phyloP scores from a whole-genome alignment of 2,113 vertebrate genomes.

The Daboia siamensis region DNA sequence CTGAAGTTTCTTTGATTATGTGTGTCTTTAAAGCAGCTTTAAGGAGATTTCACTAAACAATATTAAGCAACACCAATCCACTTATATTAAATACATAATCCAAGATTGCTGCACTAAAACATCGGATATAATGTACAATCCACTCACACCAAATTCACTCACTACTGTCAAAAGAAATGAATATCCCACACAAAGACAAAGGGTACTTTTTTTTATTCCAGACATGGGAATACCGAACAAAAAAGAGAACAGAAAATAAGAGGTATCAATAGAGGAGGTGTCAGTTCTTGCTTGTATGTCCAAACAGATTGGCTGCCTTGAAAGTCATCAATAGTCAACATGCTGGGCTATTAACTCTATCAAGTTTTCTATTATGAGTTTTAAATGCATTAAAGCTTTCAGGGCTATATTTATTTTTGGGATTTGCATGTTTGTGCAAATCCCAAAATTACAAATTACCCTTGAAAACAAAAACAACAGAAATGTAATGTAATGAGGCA shows the following conservation, averaged over 20 bases:
- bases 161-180: slow-evolving; percentile 25
- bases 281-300: slow-evolving; percentile 4
- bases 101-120: slow-evolving; percentile 17
- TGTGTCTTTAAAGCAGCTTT: background rate
- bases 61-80: slow-evolving; percentile 29
- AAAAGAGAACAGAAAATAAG: background rate
- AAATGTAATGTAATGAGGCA: background rate
- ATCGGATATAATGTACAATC: slow-evolving; percentile 2
- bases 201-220: background rate
- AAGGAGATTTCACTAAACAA: background rate
- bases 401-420: background rate
- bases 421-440: slow-evolving; percentile 1
- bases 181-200: background rate
- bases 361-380: background rate
- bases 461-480: background rate
- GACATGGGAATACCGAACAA: background rate
- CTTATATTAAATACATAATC: slow-evolving; percentile 31
- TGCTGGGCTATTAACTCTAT: background rate
- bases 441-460: background rate
- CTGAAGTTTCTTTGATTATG: background rate
- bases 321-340: slow-evolving; percentile 3
- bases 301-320: background rate
- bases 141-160: slow-evolving; percentile 25
- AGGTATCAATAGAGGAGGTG: background rate
- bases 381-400: background rate